These are phyloP conservation scores for Glandiceps talaboti DNA, from an alignment of 53 echinoderm and acorn worm genomes.

Conservation along the genomic window DNA sequence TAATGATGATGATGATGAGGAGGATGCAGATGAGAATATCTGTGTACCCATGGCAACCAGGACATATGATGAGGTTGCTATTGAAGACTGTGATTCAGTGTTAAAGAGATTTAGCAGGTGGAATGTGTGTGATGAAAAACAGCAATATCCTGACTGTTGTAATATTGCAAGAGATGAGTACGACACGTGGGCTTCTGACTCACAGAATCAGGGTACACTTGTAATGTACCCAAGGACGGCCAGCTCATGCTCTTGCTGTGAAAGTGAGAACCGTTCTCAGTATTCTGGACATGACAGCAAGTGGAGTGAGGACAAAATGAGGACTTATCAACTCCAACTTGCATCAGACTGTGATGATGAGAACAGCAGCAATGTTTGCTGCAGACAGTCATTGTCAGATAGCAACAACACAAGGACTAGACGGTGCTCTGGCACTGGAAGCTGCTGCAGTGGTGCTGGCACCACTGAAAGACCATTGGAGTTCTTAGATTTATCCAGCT, in stretches of 20 bases:
- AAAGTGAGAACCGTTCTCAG: background rate
- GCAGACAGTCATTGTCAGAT: background rate
- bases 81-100: background rate
- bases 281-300: too few species aligned
- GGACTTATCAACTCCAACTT: background rate
- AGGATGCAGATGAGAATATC: constrained; percentile 12
- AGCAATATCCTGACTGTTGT: background rate
- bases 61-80: background rate
- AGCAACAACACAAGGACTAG: constrained; percentile 17
- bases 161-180: background rate
- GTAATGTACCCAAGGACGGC: background rate
- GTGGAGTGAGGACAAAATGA: background rate
- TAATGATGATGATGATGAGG: too few species aligned
- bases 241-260: background rate
- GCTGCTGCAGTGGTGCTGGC: background rate
- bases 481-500: constrained; percentile 73
- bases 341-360: background rate
- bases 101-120: background rate
- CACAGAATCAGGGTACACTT: background rate
- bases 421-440: constrained; percentile 10
- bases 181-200: background rate
- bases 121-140: background rate
- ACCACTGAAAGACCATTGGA: constrained; percentile 14
- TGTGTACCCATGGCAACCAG: background rate
- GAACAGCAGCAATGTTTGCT: background rate